phyloP scores from a whole-genome alignment of 2,113 vertebrate species.

The Xiphorhynchus elegans region DNA sequence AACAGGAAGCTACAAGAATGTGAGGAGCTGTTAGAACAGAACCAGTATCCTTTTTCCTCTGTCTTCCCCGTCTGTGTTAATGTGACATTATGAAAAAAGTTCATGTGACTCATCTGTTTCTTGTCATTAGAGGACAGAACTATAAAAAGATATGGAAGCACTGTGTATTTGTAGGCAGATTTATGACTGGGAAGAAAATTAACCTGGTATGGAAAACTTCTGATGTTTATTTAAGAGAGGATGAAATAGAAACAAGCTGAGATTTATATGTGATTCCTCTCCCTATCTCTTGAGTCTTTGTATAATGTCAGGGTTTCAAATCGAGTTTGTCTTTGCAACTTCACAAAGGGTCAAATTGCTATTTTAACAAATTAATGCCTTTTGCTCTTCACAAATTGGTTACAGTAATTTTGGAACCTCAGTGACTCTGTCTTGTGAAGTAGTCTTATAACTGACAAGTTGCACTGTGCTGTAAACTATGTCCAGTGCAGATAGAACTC shows the following conservation, averaged over 20 bases:
- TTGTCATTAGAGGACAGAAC: slow-evolving; percentile 44
- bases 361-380: not conserved
- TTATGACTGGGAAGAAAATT: slow-evolving; percentile 33
- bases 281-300: not conserved
- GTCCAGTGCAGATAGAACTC: not conserved
- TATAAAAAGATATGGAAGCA: slow-evolving; percentile 48
- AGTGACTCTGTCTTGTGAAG: not conserved
- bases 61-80: slow-evolving; percentile 5
- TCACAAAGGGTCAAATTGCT: not conserved
- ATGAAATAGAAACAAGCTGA: not conserved
- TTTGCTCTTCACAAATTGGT: not conserved
- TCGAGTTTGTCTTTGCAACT: not conserved
- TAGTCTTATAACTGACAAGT: not conserved
- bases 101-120: slow-evolving; percentile 63
- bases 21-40: slow-evolving; percentile 22
- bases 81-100: slow-evolving; percentile 3
- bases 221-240: slow-evolving; percentile 11
- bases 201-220: slow-evolving; percentile 13
- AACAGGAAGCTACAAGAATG: slow-evolving; percentile 64
- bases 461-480: not conserved
- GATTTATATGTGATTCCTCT: not conserved
- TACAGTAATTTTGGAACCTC: not conserved
- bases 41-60: slow-evolving; percentile 47
- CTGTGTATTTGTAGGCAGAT: not conserved
- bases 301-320: not conserved